Base-by-base conservation (phyloP, 1,140 invertebrate species). In the Andricus grossulariae region DNA sequence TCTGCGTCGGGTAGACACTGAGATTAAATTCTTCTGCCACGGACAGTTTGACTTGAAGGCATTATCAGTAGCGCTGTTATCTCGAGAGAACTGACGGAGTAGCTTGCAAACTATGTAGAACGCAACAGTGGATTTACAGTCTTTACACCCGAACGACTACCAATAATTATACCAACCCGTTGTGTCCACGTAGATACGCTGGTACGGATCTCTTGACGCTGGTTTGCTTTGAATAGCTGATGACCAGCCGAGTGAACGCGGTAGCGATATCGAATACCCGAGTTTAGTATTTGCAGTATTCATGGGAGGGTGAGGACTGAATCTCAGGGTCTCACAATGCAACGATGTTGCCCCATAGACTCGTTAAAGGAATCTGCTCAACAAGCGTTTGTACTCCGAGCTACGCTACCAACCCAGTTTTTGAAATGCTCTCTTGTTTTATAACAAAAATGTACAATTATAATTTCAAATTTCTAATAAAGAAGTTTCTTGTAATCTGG, bases 161-260 rank as follows among this genome's bases (percentile, higher is more conserved):
- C 60, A 66, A 66, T 66, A 66, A 66, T 66, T 66, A 60, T 21
- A 66, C 13, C 60, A 7, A 1, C 2, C 60, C 25, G 13, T 12
- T 45, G 10, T 45, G 39, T 45, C 39, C 39, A 45, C 10, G 39
- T 45, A 11, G 12, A 39, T 66, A 66, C 13, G 32, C 32, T 25
- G 15, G 25, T 66, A 3, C 15, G n/a, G 25, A 45, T 45, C 25
- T 66, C 60, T 45, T 45, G 60, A 66, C 25, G 57, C 57, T 66
- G 57, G 21, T 32, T 66, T 15, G 21, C 60, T 66, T 32, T 66
- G 60, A 66, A 66, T 66, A 66, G 60, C 32, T 66, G 60, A 66
- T 66, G 60, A 39, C 32, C 60, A 66, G 60, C n/a, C 21, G 16
- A 66, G 60, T 66, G 60, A n/a, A 39, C 60, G 60, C 39, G 21